phyloP scores from a whole-genome alignment of 2,797 vertebrate genomes.

The Amblyopsis hoosieri region DNA sequence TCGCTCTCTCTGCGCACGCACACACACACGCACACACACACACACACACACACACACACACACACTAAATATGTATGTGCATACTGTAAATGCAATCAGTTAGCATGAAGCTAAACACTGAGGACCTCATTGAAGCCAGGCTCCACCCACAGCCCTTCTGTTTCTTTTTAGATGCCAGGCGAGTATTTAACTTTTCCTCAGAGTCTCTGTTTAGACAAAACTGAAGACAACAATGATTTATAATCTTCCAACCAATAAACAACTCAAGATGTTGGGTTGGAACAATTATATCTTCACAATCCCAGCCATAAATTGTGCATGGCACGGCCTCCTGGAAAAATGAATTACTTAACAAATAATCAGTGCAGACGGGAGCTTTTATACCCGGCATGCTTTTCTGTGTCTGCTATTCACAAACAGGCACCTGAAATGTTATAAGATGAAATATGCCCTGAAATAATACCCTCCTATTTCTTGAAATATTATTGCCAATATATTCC shows the following conservation, averaged over 20 bases:
- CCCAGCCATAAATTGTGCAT: constrained; percentile 30
- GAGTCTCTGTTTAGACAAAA: constrained; percentile 33
- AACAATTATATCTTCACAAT: constrained; percentile 44
- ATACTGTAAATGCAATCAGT: constrained; percentile 1
- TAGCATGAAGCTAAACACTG: no score
- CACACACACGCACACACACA: constrained; percentile 22
- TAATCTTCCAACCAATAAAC: constrained; percentile 49
- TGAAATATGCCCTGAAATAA: no score
- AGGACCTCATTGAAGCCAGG: no score
- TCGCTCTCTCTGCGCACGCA: constrained; percentile 5
- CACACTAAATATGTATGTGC: constrained; percentile 6
- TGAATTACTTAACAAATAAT: constrained; percentile 29
- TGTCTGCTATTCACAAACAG: constrained; percentile 9
- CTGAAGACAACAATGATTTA: constrained; percentile 37
- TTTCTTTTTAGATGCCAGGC: constrained; percentile 18
- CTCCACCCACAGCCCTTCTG: no score
- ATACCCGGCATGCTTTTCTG: constrained; percentile 41
- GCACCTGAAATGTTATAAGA: background rate
- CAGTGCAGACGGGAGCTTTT: constrained; percentile 7
- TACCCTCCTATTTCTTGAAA: no score
- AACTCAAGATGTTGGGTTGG: constrained; percentile 24
- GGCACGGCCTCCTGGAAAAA: constrained; percentile 25
- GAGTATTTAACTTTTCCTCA: constrained; percentile 22
- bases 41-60: constrained; percentile 8
- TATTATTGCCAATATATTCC: no score